phyloP scores from a whole-genome alignment of 2,113 vertebrate genomes.

The Atlantisia rogersi region DNA sequence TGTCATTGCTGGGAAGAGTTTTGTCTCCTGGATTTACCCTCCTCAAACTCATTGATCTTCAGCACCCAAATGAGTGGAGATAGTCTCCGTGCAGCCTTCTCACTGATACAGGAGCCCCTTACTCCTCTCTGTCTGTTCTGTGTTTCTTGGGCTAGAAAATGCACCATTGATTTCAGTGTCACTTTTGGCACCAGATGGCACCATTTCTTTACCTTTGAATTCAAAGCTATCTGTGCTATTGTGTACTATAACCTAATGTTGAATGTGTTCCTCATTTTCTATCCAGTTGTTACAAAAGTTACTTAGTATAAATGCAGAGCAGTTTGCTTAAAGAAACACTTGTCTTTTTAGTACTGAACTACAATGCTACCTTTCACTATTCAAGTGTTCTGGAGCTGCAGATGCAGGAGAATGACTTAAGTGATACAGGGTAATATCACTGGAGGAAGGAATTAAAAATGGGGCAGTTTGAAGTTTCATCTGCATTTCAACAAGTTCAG shows the following conservation, averaged over 20 bases:
- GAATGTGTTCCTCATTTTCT: neutral
- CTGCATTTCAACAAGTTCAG: neutral
- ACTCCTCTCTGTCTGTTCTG: neutral
- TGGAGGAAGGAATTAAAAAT: neutral
- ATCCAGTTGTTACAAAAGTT: neutral
- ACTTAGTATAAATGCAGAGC: neutral
- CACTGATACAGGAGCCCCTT: neutral
- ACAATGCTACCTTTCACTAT: neutral
- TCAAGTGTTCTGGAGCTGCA: neutral
- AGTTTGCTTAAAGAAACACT: neutral
- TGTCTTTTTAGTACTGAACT: neutral
- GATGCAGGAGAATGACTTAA: neutral
- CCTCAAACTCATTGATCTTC: neutral
- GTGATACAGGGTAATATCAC: neutral
- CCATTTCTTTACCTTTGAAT: neutral
- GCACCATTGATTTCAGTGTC: neutral
- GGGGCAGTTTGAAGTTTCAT: neutral
- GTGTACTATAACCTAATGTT: neutral
- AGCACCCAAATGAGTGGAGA: fast-evolving
- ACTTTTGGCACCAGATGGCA: conserved; percentile 38
- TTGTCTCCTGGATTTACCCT: neutral
- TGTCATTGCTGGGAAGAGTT: neutral
- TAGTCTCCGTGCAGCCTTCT: neutral
- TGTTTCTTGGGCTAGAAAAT: neutral
- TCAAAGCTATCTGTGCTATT: neutral